phyloP scores from a whole-genome alignment of 2,113 vertebrate species.

The Camelus dromedarius region DNA sequence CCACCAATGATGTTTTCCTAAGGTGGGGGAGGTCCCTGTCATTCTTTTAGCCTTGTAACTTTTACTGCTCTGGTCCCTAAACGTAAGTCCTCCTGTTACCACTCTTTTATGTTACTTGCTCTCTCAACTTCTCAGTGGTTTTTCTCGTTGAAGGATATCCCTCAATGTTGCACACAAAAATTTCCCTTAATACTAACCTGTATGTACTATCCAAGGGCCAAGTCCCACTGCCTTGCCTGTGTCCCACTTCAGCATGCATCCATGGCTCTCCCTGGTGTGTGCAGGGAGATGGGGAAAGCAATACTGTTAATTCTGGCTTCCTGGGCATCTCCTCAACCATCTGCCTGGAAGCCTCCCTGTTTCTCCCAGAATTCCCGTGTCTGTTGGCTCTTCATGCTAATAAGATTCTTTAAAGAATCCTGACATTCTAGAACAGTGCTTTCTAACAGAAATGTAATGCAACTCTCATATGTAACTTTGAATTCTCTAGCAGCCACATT shows the following conservation, averaged over 20 bases:
- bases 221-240: neutral
- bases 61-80: conserved; percentile 14
- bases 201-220: neutral
- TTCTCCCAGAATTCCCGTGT: neutral
- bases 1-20: neutral
- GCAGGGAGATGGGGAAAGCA: neutral
- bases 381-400: neutral
- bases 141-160: neutral
- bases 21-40: neutral
- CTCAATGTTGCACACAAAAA: neutral
- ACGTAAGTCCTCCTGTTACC: neutral
- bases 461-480: neutral
- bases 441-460: conserved; percentile 1
- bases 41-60: neutral
- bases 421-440: conserved; percentile 12
- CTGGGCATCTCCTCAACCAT: neutral
- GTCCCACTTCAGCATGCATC: neutral
- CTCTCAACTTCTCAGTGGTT: neutral
- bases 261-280: neutral
- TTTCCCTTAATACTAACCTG: neutral
- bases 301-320: neutral
- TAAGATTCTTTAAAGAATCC: neutral
- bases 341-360: neutral
- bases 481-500: conserved; percentile 5
- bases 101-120: neutral